Conservation (phyloP, 2,797 vertebrate genomes). For the Danio tinwini region DNA sequence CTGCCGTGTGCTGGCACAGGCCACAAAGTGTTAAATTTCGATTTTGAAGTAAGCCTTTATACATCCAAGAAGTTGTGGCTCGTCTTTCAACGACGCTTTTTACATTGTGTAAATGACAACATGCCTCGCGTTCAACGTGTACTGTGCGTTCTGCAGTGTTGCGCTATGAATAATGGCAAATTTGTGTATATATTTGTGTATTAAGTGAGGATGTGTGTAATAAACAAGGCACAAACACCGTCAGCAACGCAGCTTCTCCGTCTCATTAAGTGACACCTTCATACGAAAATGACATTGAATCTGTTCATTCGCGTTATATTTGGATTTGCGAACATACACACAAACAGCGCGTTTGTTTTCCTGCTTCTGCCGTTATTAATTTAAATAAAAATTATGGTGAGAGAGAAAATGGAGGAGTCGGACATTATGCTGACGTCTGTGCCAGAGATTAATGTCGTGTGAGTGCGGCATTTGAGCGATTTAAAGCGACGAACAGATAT, state of each 20-base stretch:
- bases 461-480: background rate
- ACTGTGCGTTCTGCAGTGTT: background rate
- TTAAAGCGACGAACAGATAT: slow-evolving; percentile 7
- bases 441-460: slow-evolving; percentile 27
- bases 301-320: background rate
- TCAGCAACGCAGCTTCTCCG: background rate
- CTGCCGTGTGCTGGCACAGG: slow-evolving; percentile 67
- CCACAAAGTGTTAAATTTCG: slow-evolving; percentile 73
- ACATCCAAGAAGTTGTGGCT: slow-evolving; percentile 42
- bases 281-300: background rate
- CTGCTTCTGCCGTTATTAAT: slow-evolving; percentile 6
- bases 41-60: slow-evolving; percentile 53
- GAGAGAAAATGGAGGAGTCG: slow-evolving; percentile 40
- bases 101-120: background rate
- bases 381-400: slow-evolving; percentile 7
- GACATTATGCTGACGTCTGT: slow-evolving; percentile 25
- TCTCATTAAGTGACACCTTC: background rate
- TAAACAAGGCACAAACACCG: background rate
- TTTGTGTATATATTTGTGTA: background rate
- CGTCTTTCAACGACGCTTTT: slow-evolving; percentile 24
- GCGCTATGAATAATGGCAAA: background rate
- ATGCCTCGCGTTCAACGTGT: background rate
- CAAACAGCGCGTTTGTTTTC: slow-evolving; percentile 9
- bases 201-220: background rate
- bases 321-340: background rate